Evolutionary conservation across 2,113 vertebrate species (phyloP), one percentile per base, ranked within the genome.

Genomic region (Ictalurus punctatus): DNA sequence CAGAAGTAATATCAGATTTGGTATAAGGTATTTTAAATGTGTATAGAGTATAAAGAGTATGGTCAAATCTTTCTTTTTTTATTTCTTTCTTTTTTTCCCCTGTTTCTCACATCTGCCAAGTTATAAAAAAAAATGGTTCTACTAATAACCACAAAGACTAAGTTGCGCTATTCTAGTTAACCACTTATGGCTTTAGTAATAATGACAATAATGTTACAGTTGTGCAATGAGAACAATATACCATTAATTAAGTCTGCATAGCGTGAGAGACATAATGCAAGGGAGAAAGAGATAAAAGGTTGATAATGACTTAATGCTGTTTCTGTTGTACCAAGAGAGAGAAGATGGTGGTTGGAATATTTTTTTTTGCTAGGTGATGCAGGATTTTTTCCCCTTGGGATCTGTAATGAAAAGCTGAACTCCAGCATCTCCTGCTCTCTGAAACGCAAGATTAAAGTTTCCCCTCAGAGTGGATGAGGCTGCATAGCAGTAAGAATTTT

Each of bases 241-340:
- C 30, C 37, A 2, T 58, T 40, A 86, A 40, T 58, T 74, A 65
- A 40, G 40, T 23, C 23, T 71, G 27, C 17, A 37, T 30, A 19
- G 16, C 12, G 44, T 67, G 40, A 69, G 16, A n/a, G 34, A 13
- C 40, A 30, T 67, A 54, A 69, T n/a, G 48, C 30, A 17, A 37
- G 10, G 0, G 23, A 59, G 12, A n/a, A 25, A 30, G 21, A 48
- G 30, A 23, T 40, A 61, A 44, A 44, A 56, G 14, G 14, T 86
- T 74, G 52, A 61, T 58, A 14, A 25, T 79, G 48, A 67, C 67
- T 87, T 90, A 59, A 40, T 90, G 67, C 82, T 58, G 44, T 78
- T 86, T 63, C 48, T 37, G 63, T n/a, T 56, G 59, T 30, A 81
- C 34, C 13, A 61, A 69, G 59, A 71, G 79, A 63, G 85, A 85